Base-by-base conservation (phyloP, 1,140 invertebrate genomes). In the Oryzaephilus surinamensis region DNA sequence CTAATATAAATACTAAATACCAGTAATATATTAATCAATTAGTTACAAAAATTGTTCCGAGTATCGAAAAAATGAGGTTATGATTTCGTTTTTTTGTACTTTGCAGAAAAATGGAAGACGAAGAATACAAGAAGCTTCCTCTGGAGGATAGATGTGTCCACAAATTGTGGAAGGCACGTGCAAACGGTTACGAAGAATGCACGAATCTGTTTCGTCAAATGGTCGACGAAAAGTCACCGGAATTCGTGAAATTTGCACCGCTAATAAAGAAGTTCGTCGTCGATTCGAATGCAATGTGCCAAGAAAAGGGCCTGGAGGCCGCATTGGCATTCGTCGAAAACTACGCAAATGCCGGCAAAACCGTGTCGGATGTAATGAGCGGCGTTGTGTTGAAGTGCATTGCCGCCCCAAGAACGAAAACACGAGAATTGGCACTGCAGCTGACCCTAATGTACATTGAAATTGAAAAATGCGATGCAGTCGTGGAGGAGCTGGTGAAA, bases 241-340 rank as follows among this genome's bases (percentile, higher is more conserved):
- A 97, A 58, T 97, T 92, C 76, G 81, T 76, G 39, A 94, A 92
- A 63, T 97, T 84, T 66, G 64, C 86, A 1, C 81, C 84, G 3
- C 65, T 96, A n/a, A 74, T 97, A 20, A 96, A 96, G 58, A 97
- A 97, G 63, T 91, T 97, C 75, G 90, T 97, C 0, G 69, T 76
- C 4, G 95, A 98, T 59, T 91, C 81, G 41, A 97, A 97, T 83
- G 92, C 82, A 21, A 77, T 86, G 16, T 92, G 92, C 1, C 92
- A 96, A 64, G 94, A 97, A 61, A 97, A 94, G 71, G 95, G 88
- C 16, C 62, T 98, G 43, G 91, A 96, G 60, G 90, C 91, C 10
- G 80, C 87, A 1, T 60, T 95, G 14, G 81, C 83, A 11, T 97
- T 81, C 69, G 76, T 95, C 0, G 86, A 95, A 62, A 95, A 94